phyloP scores from a whole-genome alignment of 2,888 invertebrate genomes.

The Pandemis cinnamomeana region DNA sequence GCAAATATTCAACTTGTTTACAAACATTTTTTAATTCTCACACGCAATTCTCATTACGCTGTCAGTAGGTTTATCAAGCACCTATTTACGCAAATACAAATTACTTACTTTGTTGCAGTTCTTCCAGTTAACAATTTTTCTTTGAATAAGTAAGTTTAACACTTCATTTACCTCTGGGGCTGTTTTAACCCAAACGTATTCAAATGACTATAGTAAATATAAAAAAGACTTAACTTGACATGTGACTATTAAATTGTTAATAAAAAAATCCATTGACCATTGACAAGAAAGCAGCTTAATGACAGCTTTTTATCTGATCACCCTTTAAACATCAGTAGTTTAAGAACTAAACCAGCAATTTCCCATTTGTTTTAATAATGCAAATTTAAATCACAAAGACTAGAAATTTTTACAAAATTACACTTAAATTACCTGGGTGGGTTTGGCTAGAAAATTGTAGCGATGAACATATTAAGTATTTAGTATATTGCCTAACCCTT shows the following conservation, averaged over 20 bases:
- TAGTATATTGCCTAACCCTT: not conserved
- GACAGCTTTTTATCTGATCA: not conserved
- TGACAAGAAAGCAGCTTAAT: not conserved
- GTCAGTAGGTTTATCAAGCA: not conserved
- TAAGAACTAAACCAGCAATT: not conserved
- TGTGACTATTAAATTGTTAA: not conserved
- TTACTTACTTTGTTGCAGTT: not conserved
- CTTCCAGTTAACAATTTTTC: not conserved
- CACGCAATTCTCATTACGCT: not conserved
- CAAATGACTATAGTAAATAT: not conserved
- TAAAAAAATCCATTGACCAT: not conserved
- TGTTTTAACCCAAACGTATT: not conserved
- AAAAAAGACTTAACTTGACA: not conserved
- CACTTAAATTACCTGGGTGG: slow-evolving; percentile 4
- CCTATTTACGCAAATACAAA: not conserved
- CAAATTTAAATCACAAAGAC: not conserved
- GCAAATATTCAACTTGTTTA: too few relatives aligned
- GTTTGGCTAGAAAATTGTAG: slow-evolving; percentile 30
- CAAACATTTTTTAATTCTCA: too few relatives aligned
- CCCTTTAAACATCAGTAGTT: not conserved
- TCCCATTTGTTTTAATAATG: slow-evolving; percentile 1
- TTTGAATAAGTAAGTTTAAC: not conserved
- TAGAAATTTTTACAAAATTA: not conserved
- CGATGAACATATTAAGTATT: not conserved
- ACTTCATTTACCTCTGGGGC: not conserved